Evolutionary conservation across 2,113 vertebrate genomes (phyloP), one percentile per base, ranked within the genome.

Genomic region (Clarias magur): DNA sequence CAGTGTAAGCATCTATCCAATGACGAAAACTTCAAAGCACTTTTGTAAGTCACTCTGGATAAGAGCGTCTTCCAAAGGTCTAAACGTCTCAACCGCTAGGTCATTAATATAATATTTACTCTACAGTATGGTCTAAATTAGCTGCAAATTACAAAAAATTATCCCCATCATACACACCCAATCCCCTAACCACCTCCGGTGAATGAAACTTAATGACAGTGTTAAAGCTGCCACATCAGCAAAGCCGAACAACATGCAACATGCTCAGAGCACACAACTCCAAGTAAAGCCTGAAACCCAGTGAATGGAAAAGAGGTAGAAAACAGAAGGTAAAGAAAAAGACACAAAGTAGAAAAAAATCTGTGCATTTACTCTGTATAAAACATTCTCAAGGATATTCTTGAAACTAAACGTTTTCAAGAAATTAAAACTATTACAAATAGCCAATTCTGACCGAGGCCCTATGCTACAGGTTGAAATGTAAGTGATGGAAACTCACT

Each of bases 201-300:
- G 65, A 53, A 12, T 83, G 19, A 87, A 83, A 60, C 53, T 56
- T 86, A 89, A 86, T 79, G 38, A 84, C 67, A 83, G 15, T 13
- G 83, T 63, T 72, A 85, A 84, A 85, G 25, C 4, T 86, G 83
- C 85, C 85, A 88, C 85, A 85, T 89, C 90, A 89, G 87, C 90
- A 85, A 82, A 86, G 76, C 19, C 80, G 80, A 76, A 70, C 70
- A 85, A 30, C 81, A 53, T 54, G 2, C 54, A 17, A 63, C 15
- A 65, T 78, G 85, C 85, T 80, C 85, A 83, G 87, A 86, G 68
- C 53, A 84, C 80, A 86, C 68, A 73, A 81, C 81, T 34, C 53
- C 27, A 59, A 68, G 54, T 53, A 65, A 25, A 27, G 68, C 59
- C 60, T 27, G 1, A 63, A 30, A 56, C 5, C 23, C 23, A 25